Evolutionary conservation across 2,797 vertebrate species (phyloP).

Genomic region (Ctenopoma multispine): DNA sequence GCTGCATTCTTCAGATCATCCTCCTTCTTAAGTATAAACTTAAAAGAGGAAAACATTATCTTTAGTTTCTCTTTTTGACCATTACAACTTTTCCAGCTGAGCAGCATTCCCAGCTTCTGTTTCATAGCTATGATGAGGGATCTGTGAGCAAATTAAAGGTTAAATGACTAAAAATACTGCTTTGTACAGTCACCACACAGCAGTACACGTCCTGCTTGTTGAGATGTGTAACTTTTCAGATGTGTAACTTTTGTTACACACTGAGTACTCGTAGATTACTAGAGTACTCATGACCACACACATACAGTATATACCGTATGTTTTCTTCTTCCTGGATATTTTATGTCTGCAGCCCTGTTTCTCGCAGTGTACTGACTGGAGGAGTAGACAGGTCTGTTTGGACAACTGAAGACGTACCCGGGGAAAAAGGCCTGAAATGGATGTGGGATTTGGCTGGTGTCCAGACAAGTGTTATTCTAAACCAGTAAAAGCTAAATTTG

Average conservation of each 20-base stretch:
- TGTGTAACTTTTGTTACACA: constrained; percentile 19
- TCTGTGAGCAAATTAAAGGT: constrained; percentile 24
- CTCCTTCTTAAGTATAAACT: constrained; percentile 29
- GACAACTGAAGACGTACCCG: constrained; percentile 61
- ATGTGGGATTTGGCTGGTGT: constrained; percentile 77
- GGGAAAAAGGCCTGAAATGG: constrained; percentile 64
- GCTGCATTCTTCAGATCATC: constrained; percentile 52
- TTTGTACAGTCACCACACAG: not conserved
- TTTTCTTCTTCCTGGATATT: not conserved
- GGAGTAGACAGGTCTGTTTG: constrained; percentile 64
- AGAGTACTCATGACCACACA: too few species aligned
- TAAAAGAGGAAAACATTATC: constrained; percentile 22
- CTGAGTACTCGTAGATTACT: too few species aligned
- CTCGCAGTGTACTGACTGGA: constrained; percentile 45
- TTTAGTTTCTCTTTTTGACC: constrained; percentile 23
- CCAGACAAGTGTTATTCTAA: constrained; percentile 77
- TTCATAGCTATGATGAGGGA: constrained; percentile 3
- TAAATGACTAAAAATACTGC: constrained; percentile 29
- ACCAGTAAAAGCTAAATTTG: constrained; percentile 76
- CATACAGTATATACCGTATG: not conserved
- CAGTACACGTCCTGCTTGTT: constrained; percentile 4
- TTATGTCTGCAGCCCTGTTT: constrained; percentile 25
- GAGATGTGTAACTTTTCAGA: constrained; percentile 14
- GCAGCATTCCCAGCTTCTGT: constrained; percentile 21
- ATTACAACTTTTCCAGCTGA: constrained; percentile 13